Base-by-base conservation (phyloP, 2,888 invertebrate genomes). In the Drosophila basisetae region DNA sequence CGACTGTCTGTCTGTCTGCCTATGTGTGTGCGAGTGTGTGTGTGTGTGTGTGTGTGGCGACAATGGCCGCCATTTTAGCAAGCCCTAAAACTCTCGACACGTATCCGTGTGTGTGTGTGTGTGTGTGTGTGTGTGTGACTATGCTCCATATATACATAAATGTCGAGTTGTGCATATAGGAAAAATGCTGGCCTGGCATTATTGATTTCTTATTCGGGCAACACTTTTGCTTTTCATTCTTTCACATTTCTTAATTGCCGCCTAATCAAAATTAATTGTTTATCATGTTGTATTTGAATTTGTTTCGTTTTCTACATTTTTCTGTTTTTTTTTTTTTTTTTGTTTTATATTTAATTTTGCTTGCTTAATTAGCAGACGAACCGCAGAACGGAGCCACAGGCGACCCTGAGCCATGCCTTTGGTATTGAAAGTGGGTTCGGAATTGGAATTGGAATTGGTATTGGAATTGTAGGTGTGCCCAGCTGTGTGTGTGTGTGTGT, bases 231-330 rank as follows among this genome's bases (percentile, higher is more conserved):
- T 78, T 81, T 83, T 59, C 66, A 66, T 66, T 73, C 66, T 56
- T 47, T 52, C 41, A 43, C 56, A 63, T 74, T 71, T 22, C 85
- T 86, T 91, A 89, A 91, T 89, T 90, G 90, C 31, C 64, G 84
- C 71, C 91, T 90, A 90, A 90, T 90, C 91, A 91, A 91, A 91
- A 90, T 91, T 91, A 91, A 90, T 90, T 90, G 90, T 90, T 90
- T 91, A 89, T 86, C 91, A 89, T 90, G 91, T 90, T 84, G 58
- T 91, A 89, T 89, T 80, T 82, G 77, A 84, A 81, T 89, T 76
- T 72, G 65, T 77, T 73, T 81, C 86, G 74, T 76, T 72, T 68
- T 70, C 31, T 71, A 37, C 63, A 66, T 68, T 47, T 73, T 69
- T 37, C 53, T 43, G 52, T 61, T 76, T 73, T 63, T 68, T 66